A percentile compares a stretch with the other conserved stretches of the same genome.
Conservation (phyloP, 2,888 invertebrate genomes). For the Ephialtes manifestator region DNA sequence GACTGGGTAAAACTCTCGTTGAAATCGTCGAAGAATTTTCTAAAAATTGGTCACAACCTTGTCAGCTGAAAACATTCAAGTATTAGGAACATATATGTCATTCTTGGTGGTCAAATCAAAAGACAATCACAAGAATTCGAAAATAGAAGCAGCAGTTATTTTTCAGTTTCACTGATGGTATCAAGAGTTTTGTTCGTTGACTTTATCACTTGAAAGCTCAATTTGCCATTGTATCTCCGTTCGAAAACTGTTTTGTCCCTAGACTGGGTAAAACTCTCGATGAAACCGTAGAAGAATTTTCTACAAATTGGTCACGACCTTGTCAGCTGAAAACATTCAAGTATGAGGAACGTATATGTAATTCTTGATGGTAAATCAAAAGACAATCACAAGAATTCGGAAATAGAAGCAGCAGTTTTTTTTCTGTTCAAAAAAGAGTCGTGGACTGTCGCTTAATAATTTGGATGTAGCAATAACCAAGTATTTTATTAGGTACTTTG, state of each 20-base stretch:
- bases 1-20: background rate
- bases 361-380: background rate
- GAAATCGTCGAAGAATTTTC: background rate
- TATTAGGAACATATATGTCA: too few relatives aligned
- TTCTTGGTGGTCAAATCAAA: too few relatives aligned
- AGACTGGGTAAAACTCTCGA: background rate
- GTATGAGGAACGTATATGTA: too few relatives aligned
- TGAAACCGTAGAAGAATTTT: background rate
- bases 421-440: background rate
- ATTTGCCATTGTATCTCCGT: background rate
- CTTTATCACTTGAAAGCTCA: background rate
- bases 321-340: too few relatives aligned
- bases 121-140: too few relatives aligned
- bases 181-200: background rate
- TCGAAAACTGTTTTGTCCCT: background rate
- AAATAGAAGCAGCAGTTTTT: background rate
- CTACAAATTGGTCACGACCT: too few relatives aligned
- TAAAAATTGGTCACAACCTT: too few relatives aligned
- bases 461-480: background rate
- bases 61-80: too few relatives aligned
- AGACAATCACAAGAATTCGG: background rate
- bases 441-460: background rate
- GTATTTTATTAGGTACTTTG: conserved; percentile 24
- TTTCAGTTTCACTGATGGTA: background rate
- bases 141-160: too few relatives aligned